phyloP scores from a whole-genome alignment of 2,113 vertebrate genomes.

The Amphilophus citrinellus region DNA sequence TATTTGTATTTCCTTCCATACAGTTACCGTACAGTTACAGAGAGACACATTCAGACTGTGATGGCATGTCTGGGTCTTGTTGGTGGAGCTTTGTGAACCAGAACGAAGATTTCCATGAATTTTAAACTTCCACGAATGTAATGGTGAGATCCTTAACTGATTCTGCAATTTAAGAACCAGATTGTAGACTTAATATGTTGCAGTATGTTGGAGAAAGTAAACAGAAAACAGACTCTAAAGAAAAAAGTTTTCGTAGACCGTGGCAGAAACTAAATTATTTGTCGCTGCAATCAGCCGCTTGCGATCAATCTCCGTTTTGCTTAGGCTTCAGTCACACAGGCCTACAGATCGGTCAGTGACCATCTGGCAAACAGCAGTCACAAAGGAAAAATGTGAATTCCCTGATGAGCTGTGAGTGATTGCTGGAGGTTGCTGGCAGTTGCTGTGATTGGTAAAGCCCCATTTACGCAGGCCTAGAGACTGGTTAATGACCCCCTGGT shows the following conservation, averaged over 20 bases:
- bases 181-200: slow-evolving; percentile 17
- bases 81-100: not conserved
- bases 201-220: slow-evolving; percentile 10
- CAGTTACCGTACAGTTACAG: not conserved
- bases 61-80: not conserved
- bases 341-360: not conserved
- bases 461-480: not conserved
- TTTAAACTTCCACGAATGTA: slow-evolving; percentile 15
- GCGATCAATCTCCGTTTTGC: not conserved
- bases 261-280: not conserved
- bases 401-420: not conserved
- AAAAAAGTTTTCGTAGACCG: not conserved
- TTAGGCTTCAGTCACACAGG: not conserved
- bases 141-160: slow-evolving; percentile 52
- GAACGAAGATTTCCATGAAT: not conserved
- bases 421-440: not conserved
- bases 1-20: not conserved
- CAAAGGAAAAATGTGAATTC: not conserved
- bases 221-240: not conserved
- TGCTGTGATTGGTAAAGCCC: not conserved
- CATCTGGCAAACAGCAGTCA: not conserved
- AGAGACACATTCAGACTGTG: not conserved
- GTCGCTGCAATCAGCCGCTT: rapidly evolving
- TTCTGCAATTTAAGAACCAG: not conserved
- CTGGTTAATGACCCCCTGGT: not conserved